Percentiles rank a stretch among this genome's conserved stretches.
phyloP scores from a whole-genome alignment of 2,888 invertebrate species.

The Lamproptera curius region DNA sequence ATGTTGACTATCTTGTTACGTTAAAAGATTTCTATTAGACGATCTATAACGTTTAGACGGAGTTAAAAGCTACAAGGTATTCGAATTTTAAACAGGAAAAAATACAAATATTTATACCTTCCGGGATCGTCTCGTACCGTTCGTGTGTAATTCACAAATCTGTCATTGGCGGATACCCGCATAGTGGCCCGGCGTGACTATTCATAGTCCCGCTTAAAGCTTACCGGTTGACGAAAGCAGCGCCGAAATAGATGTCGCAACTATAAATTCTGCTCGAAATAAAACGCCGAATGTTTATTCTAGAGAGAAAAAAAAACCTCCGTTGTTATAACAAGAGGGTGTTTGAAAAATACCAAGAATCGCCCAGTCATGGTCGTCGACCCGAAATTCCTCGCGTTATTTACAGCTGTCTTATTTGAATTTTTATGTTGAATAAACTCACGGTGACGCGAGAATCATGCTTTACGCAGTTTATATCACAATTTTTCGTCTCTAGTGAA shows the following conservation, averaged over 20 bases:
- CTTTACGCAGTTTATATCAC: constrained; percentile 15
- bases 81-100: constrained; percentile 14
- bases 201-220: constrained; percentile 57
- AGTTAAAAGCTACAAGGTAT: constrained; percentile 35
- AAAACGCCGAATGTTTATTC: constrained; percentile 50
- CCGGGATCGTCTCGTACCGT: constrained; percentile 39
- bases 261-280: constrained; percentile 66
- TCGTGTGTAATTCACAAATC: constrained; percentile 69
- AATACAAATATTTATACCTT: constrained; percentile 28
- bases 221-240: constrained; percentile 54
- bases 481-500: constrained; percentile 11
- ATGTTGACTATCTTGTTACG: too few relatives aligned
- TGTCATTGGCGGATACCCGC: constrained; percentile 56
- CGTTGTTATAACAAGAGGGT: constrained; percentile 58
- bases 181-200: constrained; percentile 47
- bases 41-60: too few relatives aligned
- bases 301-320: constrained; percentile 49
- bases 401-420: constrained; percentile 49
- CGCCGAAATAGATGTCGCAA: constrained; percentile 61
- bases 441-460: constrained; percentile 19
- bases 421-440: constrained; percentile 20
- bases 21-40: too few relatives aligned
- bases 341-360: constrained; percentile 43
- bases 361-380: constrained; percentile 45
- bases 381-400: constrained; percentile 56